Percentiles rank a stretch among this genome's conserved stretches.
phyloP scores from a whole-genome alignment of 2,888 invertebrate species.

The Cheilosia soror region DNA sequence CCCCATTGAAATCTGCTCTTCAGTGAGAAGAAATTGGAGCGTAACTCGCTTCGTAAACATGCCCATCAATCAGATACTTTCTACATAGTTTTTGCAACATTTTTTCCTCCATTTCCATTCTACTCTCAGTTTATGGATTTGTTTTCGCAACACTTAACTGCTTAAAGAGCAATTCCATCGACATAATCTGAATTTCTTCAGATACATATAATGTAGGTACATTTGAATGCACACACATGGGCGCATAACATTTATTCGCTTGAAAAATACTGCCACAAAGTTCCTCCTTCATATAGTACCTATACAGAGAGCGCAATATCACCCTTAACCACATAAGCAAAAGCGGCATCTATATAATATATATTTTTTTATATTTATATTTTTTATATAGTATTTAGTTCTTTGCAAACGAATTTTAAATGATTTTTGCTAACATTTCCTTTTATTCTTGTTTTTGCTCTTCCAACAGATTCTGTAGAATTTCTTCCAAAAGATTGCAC shows the following conservation, averaged over 20 bases:
- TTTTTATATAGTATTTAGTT: neutral
- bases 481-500: slow-evolving; percentile 47
- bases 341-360: slow-evolving; percentile 5
- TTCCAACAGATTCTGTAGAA: slow-evolving; percentile 27
- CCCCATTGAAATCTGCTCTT: slow-evolving; percentile 4
- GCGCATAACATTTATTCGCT: slow-evolving; percentile 54
- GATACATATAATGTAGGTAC: slow-evolving; percentile 16
- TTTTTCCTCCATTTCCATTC: neutral
- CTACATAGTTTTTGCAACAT: slow-evolving; percentile 2
- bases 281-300: neutral
- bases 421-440: neutral
- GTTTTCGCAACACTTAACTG: slow-evolving; percentile 62
- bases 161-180: slow-evolving; percentile 65
- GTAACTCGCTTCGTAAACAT: slow-evolving; percentile 51
- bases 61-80: slow-evolving; percentile 35
- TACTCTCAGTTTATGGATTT: slow-evolving; percentile 42
- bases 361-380: slow-evolving; percentile 19
- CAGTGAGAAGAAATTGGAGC: slow-evolving; percentile 46
- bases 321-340: slow-evolving; percentile 40
- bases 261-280: slow-evolving; percentile 15
- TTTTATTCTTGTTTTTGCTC: neutral
- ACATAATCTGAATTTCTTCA: slow-evolving; percentile 50
- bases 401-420: slow-evolving; percentile 31
- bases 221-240: slow-evolving; percentile 63
- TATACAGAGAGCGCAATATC: neutral